Evolutionary conservation across 2,888 invertebrate species (phyloP).

Genomic region (Pycnomerus fuliginosus): DNA sequence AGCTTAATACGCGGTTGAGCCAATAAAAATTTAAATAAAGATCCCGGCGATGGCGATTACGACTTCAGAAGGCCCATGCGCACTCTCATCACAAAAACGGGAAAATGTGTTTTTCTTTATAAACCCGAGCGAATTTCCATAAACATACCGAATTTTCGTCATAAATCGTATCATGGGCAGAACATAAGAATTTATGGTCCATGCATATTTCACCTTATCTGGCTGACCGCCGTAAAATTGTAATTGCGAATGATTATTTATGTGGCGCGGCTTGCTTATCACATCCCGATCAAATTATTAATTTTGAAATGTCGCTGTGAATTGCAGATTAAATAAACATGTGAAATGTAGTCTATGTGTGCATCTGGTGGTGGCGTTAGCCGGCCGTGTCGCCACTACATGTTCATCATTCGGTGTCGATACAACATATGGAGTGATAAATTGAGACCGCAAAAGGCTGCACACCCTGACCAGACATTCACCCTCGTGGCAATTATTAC

Average conservation of each 20-base stretch:
- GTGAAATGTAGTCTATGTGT: slow-evolving; percentile 14
- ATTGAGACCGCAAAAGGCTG: slow-evolving; percentile 16
- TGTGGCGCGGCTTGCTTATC: not conserved
- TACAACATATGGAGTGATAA: slow-evolving; percentile 24
- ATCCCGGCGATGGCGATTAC: slow-evolving; percentile 3
- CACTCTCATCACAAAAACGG: no score
- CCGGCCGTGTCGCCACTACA: slow-evolving; percentile 17
- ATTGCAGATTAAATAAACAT: slow-evolving; percentile 5
- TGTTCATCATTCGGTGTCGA: slow-evolving; percentile 21
- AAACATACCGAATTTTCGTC: slow-evolving; percentile 17
- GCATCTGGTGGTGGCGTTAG: slow-evolving; percentile 11
- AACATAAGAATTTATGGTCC: slow-evolving; percentile 16
- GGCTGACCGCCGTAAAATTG: slow-evolving; percentile 3
- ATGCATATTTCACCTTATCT: slow-evolving; percentile 9
- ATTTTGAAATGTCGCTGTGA: no score
- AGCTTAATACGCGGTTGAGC: no score
- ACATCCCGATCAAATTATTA: not conserved
- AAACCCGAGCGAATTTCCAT: slow-evolving; percentile 17
- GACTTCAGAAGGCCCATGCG: slow-evolving; percentile 2
- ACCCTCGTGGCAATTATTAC: no score
- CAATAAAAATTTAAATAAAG: slow-evolving; percentile 22
- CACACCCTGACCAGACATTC: no score
- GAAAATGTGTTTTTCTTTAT: slow-evolving; percentile 17
- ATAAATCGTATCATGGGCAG: slow-evolving; percentile 9
- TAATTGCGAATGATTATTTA: slow-evolving; percentile 22